Base-by-base conservation (phyloP, 2,113 vertebrate genomes). In the Triplophysa siluroides region DNA sequence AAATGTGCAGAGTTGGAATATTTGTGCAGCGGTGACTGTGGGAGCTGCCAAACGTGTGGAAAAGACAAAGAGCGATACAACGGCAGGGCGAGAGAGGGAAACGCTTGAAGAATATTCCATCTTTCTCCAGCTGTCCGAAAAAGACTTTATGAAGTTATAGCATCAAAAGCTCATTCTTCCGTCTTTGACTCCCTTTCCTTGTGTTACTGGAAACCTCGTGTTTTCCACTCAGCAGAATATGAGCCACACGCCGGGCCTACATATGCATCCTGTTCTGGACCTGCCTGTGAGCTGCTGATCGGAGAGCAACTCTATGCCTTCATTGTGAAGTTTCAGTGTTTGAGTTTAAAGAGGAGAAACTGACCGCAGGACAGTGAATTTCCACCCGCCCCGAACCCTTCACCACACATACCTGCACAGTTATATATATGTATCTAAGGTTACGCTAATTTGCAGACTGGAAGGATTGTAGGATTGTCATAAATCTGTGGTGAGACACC, bases 1-100 rank as follows among this genome's bases (percentile, higher is more conserved):
- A 89, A 93, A 93, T 93, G 91, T 93, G 92, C 92, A 89, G 91
- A 91, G 90, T 93, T 70, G 88, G 91, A 90, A 90, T 93, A 38
- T 93, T 91, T 90, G 81, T 87, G 83, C 88, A 91, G 89, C 86
- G 81, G 88, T 87, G 87, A 85, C 87, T 79, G 73, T 85, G 86
- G 84, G 88, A 91, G 87, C 88, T 89, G 91, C 90, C 90, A 92
- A 85, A 88, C 33, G 83, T 19, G 70, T 72, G 38, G 76, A 87
- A 75, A 79, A 58, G 78, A 86, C 43, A 82, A 74, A 86, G 80
- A 85, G 1, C 62, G 58, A 50, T 24, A 60, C n/a, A 80, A 21
- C 54, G 33, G 18, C 19, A 29, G 76, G 82, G 26, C 8, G 43
- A 88, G 52, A 78, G 66, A 83, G 73, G 58, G 78, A 61, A 38